Conservation (phyloP, 2,113 vertebrate species). For the Aphelocoma coerulescens region DNA sequence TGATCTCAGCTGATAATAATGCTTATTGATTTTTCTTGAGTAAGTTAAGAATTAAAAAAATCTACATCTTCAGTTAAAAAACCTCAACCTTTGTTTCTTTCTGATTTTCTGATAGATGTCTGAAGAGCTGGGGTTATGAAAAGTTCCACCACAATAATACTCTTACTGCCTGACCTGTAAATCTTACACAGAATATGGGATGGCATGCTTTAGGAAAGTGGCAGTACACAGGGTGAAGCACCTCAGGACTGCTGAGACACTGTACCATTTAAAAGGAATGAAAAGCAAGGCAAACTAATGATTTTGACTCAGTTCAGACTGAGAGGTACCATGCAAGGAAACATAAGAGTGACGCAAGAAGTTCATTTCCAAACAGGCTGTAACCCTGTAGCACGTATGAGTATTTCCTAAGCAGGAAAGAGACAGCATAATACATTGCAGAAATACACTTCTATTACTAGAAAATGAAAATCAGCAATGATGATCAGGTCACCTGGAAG, state of each 20-base stretch:
- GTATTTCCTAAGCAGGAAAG: background rate
- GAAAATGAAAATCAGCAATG: background rate
- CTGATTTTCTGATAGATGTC: background rate
- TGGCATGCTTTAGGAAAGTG: background rate
- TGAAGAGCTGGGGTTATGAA: background rate
- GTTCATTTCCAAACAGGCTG: background rate
- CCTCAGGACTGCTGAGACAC: background rate
- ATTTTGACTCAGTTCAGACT: background rate
- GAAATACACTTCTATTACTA: background rate
- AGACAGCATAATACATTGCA: background rate
- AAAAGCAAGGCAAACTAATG: background rate
- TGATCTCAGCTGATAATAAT: background rate
- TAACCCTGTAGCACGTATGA: background rate
- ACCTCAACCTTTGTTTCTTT: background rate
- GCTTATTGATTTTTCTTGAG: background rate
- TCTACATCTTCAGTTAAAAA: background rate
- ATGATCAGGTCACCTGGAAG: background rate
- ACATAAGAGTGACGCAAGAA: fast-evolving
- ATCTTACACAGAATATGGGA: background rate
- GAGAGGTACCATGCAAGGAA: background rate
- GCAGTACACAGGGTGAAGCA: background rate
- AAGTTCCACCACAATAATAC: background rate
- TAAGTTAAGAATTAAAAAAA: background rate
- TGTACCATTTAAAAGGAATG: background rate
- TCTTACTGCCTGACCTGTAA: background rate